Evolutionary conservation across 2,797 vertebrate genomes (phyloP), one percentile per base, ranked within the genome.

Genomic region (Siniperca scherzeri): DNA sequence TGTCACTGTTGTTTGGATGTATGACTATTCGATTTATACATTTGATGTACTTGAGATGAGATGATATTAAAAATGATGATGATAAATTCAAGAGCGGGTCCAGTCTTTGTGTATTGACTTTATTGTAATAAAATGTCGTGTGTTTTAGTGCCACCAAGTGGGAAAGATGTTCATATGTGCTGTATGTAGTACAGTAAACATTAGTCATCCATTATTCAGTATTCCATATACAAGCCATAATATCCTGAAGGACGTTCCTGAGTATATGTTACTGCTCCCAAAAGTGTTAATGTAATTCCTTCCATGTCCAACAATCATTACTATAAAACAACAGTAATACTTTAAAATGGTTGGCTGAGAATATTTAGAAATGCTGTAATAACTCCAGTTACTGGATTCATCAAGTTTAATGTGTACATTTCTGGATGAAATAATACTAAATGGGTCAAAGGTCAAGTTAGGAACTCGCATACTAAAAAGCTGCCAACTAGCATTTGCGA

Each of bases 1-100:
- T 83, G 36, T 83, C 73, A 30, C 76, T 75, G 74, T 82, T 69
- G 66, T 85, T 48, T 79, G 77, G 68, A 70, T 87, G 68, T 86
- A 65, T 65, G 60, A 77, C 17, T 53, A 46, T 52, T 55, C 52
- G 12, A 77, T 84, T 73, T 71, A 8, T 79, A 61, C 27, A 1
- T 76, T 55, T 44, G 13, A 76, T 85, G 78, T 88, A 77, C 42
- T 81, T 84, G 53, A 84, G 77, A 40, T 33, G 10, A 81, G 71
- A 72, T 73, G 6, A 53, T 56, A 83, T 60, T 80, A 79, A 85
- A 83, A 73, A 68, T 66, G 5, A 69, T 30, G 1, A 57, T 70
- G 52, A 70, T 3, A 19, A 67, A 80, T 73, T 42, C 0, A 36
- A 19, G 8, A 9, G 30, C 48, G 3, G 4, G 4, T 48, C 44